Evolutionary conservation across 2,113 vertebrate species (phyloP).

Genomic region (Thamnophis sirtalis): DNA sequence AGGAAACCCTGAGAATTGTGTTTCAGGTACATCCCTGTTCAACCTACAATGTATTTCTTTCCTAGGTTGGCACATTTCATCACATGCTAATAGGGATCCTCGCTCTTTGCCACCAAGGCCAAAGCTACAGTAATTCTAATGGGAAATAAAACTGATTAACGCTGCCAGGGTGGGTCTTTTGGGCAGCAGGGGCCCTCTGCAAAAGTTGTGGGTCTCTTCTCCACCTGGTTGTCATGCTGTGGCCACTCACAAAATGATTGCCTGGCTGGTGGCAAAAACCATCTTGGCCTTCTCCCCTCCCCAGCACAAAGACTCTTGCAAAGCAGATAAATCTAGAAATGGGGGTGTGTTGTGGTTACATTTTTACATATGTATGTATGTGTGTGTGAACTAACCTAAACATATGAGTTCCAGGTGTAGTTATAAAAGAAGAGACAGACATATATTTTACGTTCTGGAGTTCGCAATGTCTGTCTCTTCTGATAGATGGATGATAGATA

Average conservation of each 20-base stretch:
- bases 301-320: not conserved
- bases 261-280: not conserved
- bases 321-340: not conserved
- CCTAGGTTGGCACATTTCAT: not conserved
- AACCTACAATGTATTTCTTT: not conserved
- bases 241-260: not conserved
- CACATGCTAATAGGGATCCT: not conserved
- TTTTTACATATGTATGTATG: not conserved
- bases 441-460: no score
- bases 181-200: fast-evolving
- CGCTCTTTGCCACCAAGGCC: not conserved
- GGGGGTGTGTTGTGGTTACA: not conserved
- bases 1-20: not conserved
- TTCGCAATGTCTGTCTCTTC: no score
- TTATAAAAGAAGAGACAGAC: no score
- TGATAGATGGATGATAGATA: no score
- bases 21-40: not conserved
- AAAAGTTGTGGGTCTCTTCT: not conserved
- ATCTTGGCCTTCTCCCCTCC: not conserved
- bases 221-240: not conserved
- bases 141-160: not conserved
- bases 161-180: not conserved
- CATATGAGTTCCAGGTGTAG: no score
- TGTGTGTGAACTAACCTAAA: no score
- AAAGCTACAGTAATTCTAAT: not conserved